phyloP scores from a whole-genome alignment of 2,113 vertebrate genomes.

The Rafetus swinhoei region DNA sequence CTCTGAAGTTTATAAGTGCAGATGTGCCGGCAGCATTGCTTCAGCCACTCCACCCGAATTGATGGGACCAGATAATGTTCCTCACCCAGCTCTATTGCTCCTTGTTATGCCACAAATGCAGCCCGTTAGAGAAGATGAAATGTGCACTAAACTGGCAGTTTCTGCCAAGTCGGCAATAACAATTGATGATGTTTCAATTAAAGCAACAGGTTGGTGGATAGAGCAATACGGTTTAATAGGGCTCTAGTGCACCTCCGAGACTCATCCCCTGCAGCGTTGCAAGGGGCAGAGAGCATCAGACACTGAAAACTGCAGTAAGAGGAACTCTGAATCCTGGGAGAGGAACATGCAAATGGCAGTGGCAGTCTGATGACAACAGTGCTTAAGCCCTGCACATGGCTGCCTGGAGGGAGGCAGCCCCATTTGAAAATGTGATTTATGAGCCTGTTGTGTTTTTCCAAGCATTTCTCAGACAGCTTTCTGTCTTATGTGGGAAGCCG shows the following conservation, averaged over 20 bases:
- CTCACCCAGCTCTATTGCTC: background rate
- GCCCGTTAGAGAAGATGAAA: slow-evolving; percentile 29
- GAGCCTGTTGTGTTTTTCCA: background rate
- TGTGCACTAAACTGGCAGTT: slow-evolving; percentile 31
- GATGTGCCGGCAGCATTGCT: background rate
- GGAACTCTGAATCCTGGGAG: background rate
- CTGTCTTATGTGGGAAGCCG: background rate
- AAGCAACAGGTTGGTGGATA: slow-evolving; percentile 5
- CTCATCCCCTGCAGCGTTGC: background rate
- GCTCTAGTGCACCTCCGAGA: slow-evolving; percentile 40
- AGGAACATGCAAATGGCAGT: background rate
- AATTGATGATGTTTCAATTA: slow-evolving; percentile 62
- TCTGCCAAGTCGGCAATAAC: slow-evolving; percentile 49
- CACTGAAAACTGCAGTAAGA: background rate
- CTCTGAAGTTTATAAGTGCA: background rate
- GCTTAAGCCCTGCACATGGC: background rate
- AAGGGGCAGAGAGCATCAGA: slow-evolving; percentile 31
- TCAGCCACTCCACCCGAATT: fast-evolving
- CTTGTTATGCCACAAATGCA: background rate
- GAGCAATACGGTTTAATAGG: slow-evolving; percentile 37
- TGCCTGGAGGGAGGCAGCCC: background rate
- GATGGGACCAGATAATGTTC: background rate
- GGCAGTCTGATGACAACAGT: fast-evolving
- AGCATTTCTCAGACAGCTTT: background rate
- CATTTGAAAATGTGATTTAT: too few relatives aligned